Base-by-base conservation (phyloP, 2,797 vertebrate species). In the Podargus strigoides region DNA sequence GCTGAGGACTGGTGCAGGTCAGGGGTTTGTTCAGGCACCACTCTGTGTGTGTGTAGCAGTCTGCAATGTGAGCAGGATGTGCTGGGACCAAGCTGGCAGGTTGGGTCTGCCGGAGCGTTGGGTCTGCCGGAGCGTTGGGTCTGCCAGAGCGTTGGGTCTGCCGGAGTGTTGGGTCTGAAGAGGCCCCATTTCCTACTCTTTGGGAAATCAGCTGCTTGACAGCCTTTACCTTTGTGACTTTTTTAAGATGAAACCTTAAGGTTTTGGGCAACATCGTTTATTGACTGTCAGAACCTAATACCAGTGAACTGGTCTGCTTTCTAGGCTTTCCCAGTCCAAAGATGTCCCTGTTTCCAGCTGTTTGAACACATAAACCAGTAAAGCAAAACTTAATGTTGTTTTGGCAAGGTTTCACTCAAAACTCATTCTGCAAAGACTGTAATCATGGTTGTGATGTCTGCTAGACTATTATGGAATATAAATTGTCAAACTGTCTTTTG, bases 401-500 rank as follows among this genome's bases (percentile, higher is more conserved):
- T 93, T 95, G 49, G 64, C 88, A 87, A 94, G 92, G 80, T 27
- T 74, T 94, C 50, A 12, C 36, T 69, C 59, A 56, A 34, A 85
- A 82, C 64, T 58, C 53, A 46, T n/a, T 91, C 69, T 75, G 82
- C 41, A 72, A 85, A 92, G 21, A 17, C 21, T 21, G 37, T 56
- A 83, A 85, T 88, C 50, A 14, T 36, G 34, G 63, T 56, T 85
- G 52, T 84, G 44, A 82, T 91, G 93, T 94, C 79, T 83, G 56
- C 72, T 94, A 68, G n/a, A 53, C 63, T 92, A 77, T 80, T 53
- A 66, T 1, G 9, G 69, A 76, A 78, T 58, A 53, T 23, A 41
- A 92, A 90, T 75, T 89, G 42, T 89, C 70, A 84, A 55, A 62
- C 58, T 72, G 55, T 42, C 70, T 68, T 91, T 62, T 91, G 74